Evolutionary conservation across 2,888 invertebrate genomes (phyloP), one percentile per base, ranked within the genome.

Genomic region (Acholoe squamosa): DNA sequence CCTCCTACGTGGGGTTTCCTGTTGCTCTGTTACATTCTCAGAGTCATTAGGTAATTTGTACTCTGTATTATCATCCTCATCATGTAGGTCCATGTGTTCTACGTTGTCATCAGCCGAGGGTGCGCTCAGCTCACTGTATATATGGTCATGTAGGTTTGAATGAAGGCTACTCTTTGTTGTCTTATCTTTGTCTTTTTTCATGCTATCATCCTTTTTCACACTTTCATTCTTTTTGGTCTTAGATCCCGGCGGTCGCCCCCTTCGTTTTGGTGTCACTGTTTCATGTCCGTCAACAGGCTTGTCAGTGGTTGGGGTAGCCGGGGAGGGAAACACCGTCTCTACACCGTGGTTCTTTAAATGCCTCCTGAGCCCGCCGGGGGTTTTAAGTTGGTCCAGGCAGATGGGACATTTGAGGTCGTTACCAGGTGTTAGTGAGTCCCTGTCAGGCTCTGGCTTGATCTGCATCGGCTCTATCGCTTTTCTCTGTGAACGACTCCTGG

Each of bases 311-410:
- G 14, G 7, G 19, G 7, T 61, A 7, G 19, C 12, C 5, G 61
- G 3, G 22, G 1, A 12, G 61, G 61, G 22, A 19, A 19, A 54
- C 54, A 54, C 54, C 3, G n/a, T 34, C 0, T 1, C 43, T 33
- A 1, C 80, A 80, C 80, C 25, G 22, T 80, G 80, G 33, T 16
- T 34, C 43, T 80, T 80, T 3, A 80, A 22, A 34, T 80, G 80
- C 22, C 43, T 0, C 43, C 80, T 33, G 80, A 33, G 34, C 0
- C 34, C 19, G 19, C 34, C 43, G 0, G 12, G 33, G 34, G 33
- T 80, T n/a, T n/a, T 43, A n/a, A 80, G 33, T 10, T 16, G 14
- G n/a, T 34, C 22, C 22, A 0, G 0, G 19, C 80, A 80, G 22
- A 80, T n/a, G 5, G 80, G 80, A 25, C 80, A 80, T 10, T 19